Evolutionary conservation across 1,140 invertebrate species (phyloP), one percentile per base, ranked within the genome.

Genomic region (Nebria ingens): DNA sequence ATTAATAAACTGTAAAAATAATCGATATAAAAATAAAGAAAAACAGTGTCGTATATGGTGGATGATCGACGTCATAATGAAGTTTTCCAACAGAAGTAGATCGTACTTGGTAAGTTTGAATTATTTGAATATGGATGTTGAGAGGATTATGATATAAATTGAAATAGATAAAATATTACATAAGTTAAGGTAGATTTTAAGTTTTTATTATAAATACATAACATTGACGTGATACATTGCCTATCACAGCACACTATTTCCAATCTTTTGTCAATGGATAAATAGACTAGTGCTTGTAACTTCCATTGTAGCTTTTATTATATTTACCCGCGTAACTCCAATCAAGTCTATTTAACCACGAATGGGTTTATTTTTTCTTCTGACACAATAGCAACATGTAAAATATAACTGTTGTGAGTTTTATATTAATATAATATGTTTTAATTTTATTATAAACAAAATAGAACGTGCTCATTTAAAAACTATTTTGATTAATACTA

Each of bases 201-300:
- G 15, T 45, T 45, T 45, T 45, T 45, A 45, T 45, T 45, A 45
- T 45, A 45, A 45, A 45, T 45, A 45, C 40, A 45, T 45, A 45
- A 45, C 40, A 45, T 45, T 45, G 40, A 45, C 40, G 40, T 45
- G 40, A 45, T 45, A 45, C 40, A 45, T 45, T 45, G 40, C 40
- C 40, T 45, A 45, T 45, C 40, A 45, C 40, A 45, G 40, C 40
- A 45, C 40, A 45, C 40, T 45, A 45, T 45, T 12, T 45, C 17
- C 40, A 45, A 45, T 45, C 15, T 9, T 45, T 45, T 12, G 17
- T 45, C 17, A 45, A 45, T 45, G 9, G 40, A 17, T 45, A 45
- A 45, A 45, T 45, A 45, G 40, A 45, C 40, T 17, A 45, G 17
- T 4, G 3, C 17, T 12, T 11, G 3, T 45, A 6, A 9, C 3